These are phyloP conservation scores for Capromys pilorides DNA, from an alignment of 2,797 vertebrate species.

Conservation along the genomic window DNA sequence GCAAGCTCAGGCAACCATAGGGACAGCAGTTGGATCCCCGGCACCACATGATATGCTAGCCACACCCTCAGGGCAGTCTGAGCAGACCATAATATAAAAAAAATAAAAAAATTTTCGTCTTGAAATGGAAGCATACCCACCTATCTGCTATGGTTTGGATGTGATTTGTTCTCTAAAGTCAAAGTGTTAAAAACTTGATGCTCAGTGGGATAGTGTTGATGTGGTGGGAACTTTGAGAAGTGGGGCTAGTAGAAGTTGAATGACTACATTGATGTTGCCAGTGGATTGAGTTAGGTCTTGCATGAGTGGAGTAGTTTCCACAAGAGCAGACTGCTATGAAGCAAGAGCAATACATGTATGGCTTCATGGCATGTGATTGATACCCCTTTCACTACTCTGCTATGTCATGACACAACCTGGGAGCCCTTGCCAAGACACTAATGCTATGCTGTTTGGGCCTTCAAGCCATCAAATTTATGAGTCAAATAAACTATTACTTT, in stretches of 20 bases:
- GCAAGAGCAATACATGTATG: not conserved
- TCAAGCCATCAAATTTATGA: not conserved
- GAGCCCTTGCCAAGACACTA: not conserved
- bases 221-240: not conserved
- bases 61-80: too few relatives aligned
- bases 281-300: not conserved
- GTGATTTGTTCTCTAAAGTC: not conserved
- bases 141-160: not conserved
- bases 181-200: not conserved
- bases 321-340: not conserved
- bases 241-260: not conserved
- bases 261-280: not conserved
- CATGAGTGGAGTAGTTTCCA: not conserved
- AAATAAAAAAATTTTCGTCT: not conserved
- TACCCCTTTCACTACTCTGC: not conserved
- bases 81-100: too few relatives aligned
- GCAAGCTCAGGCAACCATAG: too few relatives aligned
- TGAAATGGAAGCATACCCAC: slow-evolving; percentile 25
- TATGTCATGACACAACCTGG: not conserved
- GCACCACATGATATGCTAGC: too few relatives aligned
- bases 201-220: too few relatives aligned
- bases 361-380: not conserved
- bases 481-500: not conserved
- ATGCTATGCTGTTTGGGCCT: not conserved
- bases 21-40: too few relatives aligned